Evolutionary conservation across 2,888 invertebrate species (phyloP), one percentile per base, ranked within the genome.

Genomic region (Dynastes hyllus): DNA sequence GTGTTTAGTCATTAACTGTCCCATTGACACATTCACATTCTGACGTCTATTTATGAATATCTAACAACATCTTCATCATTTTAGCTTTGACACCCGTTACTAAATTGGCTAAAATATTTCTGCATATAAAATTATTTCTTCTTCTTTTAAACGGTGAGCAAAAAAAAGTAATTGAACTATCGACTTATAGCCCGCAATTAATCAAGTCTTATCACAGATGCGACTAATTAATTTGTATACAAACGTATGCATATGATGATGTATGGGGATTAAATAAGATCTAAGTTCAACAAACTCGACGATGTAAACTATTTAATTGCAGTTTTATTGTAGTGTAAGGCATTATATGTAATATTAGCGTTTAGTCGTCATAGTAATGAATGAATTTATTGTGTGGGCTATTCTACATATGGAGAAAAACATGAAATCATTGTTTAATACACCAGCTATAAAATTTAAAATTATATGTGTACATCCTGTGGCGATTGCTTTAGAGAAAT

Each of bases 241-340:
- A 13, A 11, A 3, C 8, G 55, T 13, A 3, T 45, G 11, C 45
- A 45, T 45, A 45, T 8, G 45, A 45, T 45, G 45, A 45, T 40
- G 40, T n/a, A 55, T 55, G 16, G 2, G n/a, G n/a, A 2, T 55
- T 55, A 55, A n/a, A 55, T 55, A 55, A 6, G 5, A 55, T n/a
- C 55, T 11, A 55, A 8, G 55, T 55, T 55, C 55, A 55, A 55
- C 55, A 55, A 55, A 55, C 55, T 55, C 55, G 6, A 3, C 55
- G 1, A 55, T 55, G 16, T 55, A 22, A 16, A 55, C 4, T 55
- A 1, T 55, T 55, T 55, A 55, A 55, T 55, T 55, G 55, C 55
- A 55, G 16, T 55, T 55, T 55, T 55, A 55, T 55, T 55, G 55
- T 55, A 55, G 22, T 22, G 55, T 16, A 55, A 16, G 55, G 55